Evolutionary conservation across 1,140 invertebrate genomes (phyloP), one percentile per base, ranked within the genome.

Genomic region (Tetragnatha versicolor): DNA sequence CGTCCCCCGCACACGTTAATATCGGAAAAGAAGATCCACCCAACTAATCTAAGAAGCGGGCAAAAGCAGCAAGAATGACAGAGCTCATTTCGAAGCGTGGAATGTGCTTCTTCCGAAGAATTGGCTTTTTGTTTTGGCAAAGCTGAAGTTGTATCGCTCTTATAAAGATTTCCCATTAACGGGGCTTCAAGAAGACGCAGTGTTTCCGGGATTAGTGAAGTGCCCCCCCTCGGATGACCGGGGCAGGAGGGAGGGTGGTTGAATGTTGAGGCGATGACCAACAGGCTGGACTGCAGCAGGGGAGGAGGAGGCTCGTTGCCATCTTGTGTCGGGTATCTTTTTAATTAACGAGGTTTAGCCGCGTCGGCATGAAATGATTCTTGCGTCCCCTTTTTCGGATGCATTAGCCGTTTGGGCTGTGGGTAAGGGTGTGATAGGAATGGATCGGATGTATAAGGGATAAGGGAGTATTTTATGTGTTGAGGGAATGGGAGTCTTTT

Each of bases 151-250:
- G 73, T 77, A 77, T 77, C 73, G 61, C 47, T 77, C 73, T 77
- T 77, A 77, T 77, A 77, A 77, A 77, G 73, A 77, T 77, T 77
- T 77, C 73, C 73, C 73, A 77, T 77, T 77, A 77, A 77, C 73
- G 73, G 70, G 22, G 29, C 25, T 60, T 61, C 55, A 65, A 60
- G 14, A 66, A 61, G 73, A 77, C 73, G 60, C 73, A 77, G 39
- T 77, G 73, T 77, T 77, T 77, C 73, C 73, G 73, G 73, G 73
- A 77, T 77, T 77, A 77, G 73, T 61, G 60, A 77, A 77, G 73
- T 39, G n/a, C 27, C 6, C 35, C 39, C 39, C 29, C 27, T 20
- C 49, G 17, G 61, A 65, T 42, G 73, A 51, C n/a, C 10, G 10
- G 58, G 73, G 31, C 33, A 31, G 27, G 35, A 29, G 29, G 20